Conservation (phyloP, 2,113 vertebrate genomes). For the Spea multiplicata region DNA sequence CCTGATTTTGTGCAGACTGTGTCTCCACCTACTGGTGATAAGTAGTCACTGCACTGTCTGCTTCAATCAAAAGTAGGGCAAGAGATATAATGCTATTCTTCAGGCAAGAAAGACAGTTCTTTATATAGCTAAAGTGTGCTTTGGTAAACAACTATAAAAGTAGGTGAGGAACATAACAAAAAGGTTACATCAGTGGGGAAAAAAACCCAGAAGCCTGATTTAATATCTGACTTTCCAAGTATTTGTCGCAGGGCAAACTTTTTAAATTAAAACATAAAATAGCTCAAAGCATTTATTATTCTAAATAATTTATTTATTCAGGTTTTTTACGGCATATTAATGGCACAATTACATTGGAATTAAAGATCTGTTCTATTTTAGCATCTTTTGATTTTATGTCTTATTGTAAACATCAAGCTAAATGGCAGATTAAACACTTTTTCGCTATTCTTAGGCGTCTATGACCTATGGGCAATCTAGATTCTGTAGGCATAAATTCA, state of each 20-base stretch:
- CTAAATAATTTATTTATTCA: no score
- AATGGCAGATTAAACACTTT: no score
- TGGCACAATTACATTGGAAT: no score
- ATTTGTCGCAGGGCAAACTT: background rate
- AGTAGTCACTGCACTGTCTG: background rate
- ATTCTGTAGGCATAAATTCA: no score
- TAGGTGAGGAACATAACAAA: slow-evolving; percentile 5
- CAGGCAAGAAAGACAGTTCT: slow-evolving; percentile 1
- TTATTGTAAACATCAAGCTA: no score
- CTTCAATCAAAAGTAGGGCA: background rate
- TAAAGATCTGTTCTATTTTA: no score
- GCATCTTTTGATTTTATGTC: no score
- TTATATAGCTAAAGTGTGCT: slow-evolving; percentile 1
- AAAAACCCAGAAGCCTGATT: background rate
- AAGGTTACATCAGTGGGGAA: background rate
- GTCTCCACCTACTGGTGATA: slow-evolving; percentile 34
- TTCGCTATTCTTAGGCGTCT: no score
- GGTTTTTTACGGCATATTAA: no score
- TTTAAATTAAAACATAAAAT: no score
- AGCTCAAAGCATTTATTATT: no score
- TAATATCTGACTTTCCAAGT: background rate
- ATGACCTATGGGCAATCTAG: no score
- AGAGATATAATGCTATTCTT: background rate
- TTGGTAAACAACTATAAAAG: background rate
- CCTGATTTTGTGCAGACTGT: slow-evolving; percentile 16